Conservation (phyloP, 1,140 invertebrate species). For the Saccostrea cuccullata region DNA sequence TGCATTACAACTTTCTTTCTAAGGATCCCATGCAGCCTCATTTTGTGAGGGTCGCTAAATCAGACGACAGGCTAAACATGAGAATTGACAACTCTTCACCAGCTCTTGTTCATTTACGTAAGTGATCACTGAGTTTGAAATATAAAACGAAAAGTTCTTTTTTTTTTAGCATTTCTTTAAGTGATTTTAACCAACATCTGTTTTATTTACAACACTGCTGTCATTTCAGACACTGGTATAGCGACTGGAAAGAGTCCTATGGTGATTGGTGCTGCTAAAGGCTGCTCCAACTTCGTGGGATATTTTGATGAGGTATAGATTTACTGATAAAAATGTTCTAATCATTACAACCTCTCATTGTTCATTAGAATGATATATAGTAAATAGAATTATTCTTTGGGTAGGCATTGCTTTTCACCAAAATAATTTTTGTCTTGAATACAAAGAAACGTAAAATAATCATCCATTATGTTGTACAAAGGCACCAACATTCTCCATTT, state of each 20-base stretch:
- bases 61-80: constrained; percentile 29
- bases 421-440: too few species aligned
- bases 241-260: constrained; percentile 41
- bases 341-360: neutral
- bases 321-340: too few species aligned
- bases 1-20: neutral
- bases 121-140: neutral
- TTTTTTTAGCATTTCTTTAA: neutral
- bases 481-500: neutral
- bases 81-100: constrained; percentile 51
- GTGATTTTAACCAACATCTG: too few species aligned
- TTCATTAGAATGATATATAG: neutral
- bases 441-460: neutral
- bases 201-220: neutral
- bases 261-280: constrained; percentile 46
- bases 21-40: constrained; percentile 41
- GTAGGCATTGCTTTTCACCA: neutral
- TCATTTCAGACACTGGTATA: constrained; percentile 42
- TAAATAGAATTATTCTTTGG: neutral
- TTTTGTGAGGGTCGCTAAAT: constrained; percentile 48
- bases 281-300: constrained; percentile 44
- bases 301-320: constrained; percentile 48
- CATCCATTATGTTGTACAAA: neutral
- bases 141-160: neutral
- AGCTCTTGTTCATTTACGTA: constrained; percentile 33